Conservation (phyloP, 2,888 invertebrate species). For the Amblyjoppa proteus region DNA sequence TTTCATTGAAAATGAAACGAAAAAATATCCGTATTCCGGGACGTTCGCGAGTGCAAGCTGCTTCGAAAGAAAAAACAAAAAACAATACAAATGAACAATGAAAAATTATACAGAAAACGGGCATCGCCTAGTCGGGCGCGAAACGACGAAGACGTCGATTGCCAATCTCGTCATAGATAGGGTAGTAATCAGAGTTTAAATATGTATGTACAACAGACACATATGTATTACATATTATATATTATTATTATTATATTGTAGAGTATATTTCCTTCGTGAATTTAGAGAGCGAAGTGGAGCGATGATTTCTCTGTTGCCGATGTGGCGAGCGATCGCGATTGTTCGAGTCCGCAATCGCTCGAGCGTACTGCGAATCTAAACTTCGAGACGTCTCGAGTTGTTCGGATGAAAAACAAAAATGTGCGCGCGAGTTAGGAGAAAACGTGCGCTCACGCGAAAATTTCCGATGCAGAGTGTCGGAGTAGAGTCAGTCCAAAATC, state of each 20-base stretch:
- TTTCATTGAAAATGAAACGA: neutral
- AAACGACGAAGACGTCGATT: conserved; percentile 21
- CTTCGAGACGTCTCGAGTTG: conserved; percentile 27
- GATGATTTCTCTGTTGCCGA: neutral
- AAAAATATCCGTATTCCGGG: conserved; percentile 27
- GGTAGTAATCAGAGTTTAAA: conserved; percentile 54
- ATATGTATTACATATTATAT: conserved; percentile 43
- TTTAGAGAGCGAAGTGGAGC: conserved; percentile 24
- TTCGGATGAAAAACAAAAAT: neutral
- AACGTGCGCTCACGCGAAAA: neutral
- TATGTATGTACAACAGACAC: conserved; percentile 32
- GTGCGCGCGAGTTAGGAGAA: neutral
- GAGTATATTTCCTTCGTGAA: conserved; percentile 45
- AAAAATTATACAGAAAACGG: conserved; percentile 24
- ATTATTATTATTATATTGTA: conserved; percentile 46
- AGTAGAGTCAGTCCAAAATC: conserved; percentile 2
- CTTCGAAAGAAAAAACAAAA: conserved; percentile 1
- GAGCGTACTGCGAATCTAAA: conserved; percentile 10
- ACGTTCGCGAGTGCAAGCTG: conserved; percentile 39
- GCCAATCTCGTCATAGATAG: conserved; percentile 60
- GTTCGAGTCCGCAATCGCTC: conserved; percentile 35
- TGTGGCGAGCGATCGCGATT: conserved; percentile 36
- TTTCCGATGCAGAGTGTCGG: conserved; percentile 9
- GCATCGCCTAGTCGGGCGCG: conserved; percentile 47
- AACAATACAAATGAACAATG: neutral